Evolutionary conservation across 2,888 invertebrate species (phyloP).

Genomic region (Cheilosia variabilis): DNA sequence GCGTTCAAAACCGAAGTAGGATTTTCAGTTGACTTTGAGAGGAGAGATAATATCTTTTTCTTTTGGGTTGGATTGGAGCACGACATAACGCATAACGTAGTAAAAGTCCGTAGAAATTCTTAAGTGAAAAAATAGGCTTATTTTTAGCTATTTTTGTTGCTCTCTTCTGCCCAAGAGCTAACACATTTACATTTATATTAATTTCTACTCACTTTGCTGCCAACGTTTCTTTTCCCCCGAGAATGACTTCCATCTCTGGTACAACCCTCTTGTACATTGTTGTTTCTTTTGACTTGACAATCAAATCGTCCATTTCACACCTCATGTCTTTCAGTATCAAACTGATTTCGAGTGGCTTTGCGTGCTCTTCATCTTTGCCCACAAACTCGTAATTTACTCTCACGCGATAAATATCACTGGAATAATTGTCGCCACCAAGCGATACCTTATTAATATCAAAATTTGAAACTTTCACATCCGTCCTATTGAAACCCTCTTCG

Average conservation of each 20-base stretch:
- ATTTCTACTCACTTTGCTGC: constrained; percentile 26
- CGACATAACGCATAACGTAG: no score
- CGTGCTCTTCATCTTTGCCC: neutral
- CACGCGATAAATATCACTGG: constrained; percentile 31
- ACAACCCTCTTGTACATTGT: constrained; percentile 15
- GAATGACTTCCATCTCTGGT: constrained; percentile 18
- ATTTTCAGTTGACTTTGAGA: no score
- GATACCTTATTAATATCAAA: constrained; percentile 1
- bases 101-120: no score
- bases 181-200: neutral
- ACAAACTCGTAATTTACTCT: constrained; percentile 3
- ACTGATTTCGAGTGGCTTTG: neutral
- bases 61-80: no score
- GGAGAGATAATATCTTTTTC: no score
- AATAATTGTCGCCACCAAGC: constrained; percentile 43
- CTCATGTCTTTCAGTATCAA: constrained; percentile 42
- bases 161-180: no score
- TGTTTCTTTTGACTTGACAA: constrained; percentile 17
- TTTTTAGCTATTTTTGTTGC: no score
- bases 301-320: constrained; percentile 2
- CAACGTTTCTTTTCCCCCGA: constrained; percentile 4
- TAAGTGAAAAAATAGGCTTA: no score
- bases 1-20: no score
- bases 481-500: constrained; percentile 3
- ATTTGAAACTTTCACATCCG: constrained; percentile 8